Conservation (phyloP, 2,797 vertebrate genomes). For the Chelmon rostratus region DNA sequence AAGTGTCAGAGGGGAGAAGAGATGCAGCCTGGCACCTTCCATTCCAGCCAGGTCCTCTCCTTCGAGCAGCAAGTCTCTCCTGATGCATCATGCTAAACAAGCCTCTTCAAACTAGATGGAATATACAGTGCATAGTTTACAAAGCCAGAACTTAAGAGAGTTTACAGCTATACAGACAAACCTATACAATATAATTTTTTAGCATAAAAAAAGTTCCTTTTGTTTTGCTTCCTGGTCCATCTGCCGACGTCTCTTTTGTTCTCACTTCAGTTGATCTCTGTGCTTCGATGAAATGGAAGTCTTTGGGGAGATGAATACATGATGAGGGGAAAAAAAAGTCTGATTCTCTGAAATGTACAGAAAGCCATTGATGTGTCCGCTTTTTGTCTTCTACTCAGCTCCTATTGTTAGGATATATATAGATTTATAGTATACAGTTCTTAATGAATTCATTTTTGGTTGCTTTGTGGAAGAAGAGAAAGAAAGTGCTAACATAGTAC, state of each 20-base stretch:
- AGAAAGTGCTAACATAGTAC: slow-evolving; percentile 78
- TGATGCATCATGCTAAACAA: slow-evolving; percentile 82
- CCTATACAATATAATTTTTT: slow-evolving; percentile 76
- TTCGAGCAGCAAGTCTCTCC: slow-evolving; percentile 55
- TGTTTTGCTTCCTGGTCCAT: slow-evolving; percentile 33
- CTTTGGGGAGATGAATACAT: slow-evolving; percentile 50
- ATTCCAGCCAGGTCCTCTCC: slow-evolving; percentile 34
- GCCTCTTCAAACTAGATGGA: slow-evolving; percentile 78
- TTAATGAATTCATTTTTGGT: slow-evolving; percentile 75
- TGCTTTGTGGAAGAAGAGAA: slow-evolving; percentile 79
- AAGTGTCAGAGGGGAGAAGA: slow-evolving; percentile 39
- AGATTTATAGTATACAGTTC: slow-evolving; percentile 47
- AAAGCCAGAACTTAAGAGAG: slow-evolving; percentile 82
- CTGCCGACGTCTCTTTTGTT: slow-evolving; percentile 65
- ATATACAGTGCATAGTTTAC: slow-evolving; percentile 92
- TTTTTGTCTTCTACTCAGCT: slow-evolving; percentile 52
- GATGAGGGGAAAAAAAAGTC: slow-evolving; percentile 29
- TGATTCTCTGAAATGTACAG: slow-evolving; percentile 49
- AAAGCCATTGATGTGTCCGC: slow-evolving; percentile 40
- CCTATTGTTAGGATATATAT: slow-evolving; percentile 41
- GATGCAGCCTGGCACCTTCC: slow-evolving; percentile 50
- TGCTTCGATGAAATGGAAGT: slow-evolving; percentile 60
- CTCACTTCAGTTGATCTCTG: slow-evolving; percentile 70
- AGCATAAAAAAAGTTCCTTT: slow-evolving; percentile 58
- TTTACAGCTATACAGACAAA: slow-evolving; percentile 81